Conservation (phyloP, 35 echinoderm and acorn worm species). For the Stichopus chloronotus region DNA sequence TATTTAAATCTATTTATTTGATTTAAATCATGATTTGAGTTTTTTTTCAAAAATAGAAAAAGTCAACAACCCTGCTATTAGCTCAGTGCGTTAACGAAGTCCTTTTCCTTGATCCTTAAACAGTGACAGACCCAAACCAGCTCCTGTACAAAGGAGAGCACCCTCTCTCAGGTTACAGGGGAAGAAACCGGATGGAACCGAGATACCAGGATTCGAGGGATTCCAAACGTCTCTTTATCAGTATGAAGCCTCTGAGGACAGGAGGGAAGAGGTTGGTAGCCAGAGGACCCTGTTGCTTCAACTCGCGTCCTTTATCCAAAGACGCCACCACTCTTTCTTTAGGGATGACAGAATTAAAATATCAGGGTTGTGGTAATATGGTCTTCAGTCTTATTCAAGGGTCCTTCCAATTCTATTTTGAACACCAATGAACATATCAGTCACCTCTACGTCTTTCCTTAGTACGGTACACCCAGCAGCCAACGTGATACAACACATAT, state of each 20-base stretch:
- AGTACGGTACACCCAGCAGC: no score
- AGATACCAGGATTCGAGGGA: conserved; percentile 49
- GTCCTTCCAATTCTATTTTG: no score
- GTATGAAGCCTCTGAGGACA: background rate
- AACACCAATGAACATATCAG: no score
- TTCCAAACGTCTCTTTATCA: conserved; percentile 5
- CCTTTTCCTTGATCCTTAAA: background rate
- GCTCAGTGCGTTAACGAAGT: background rate
- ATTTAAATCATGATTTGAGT: no score
- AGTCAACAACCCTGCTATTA: no score
- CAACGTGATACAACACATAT: no score
- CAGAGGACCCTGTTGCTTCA: background rate
- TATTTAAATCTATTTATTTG: no score
- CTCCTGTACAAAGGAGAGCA: conserved; percentile 27
- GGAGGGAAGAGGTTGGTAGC: background rate
- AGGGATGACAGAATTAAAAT: background rate
- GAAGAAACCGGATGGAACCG: conserved; percentile 49
- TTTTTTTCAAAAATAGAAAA: background rate
- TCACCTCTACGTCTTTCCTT: no score
- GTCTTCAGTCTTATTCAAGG: no score
- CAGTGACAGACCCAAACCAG: background rate
- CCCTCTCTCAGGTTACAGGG: conserved; percentile 71
- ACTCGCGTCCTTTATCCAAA: background rate
- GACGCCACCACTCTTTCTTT: background rate
- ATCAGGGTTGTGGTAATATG: no score